Conservation (phyloP, 2,888 invertebrate species). For the Lasius platythorax region DNA sequence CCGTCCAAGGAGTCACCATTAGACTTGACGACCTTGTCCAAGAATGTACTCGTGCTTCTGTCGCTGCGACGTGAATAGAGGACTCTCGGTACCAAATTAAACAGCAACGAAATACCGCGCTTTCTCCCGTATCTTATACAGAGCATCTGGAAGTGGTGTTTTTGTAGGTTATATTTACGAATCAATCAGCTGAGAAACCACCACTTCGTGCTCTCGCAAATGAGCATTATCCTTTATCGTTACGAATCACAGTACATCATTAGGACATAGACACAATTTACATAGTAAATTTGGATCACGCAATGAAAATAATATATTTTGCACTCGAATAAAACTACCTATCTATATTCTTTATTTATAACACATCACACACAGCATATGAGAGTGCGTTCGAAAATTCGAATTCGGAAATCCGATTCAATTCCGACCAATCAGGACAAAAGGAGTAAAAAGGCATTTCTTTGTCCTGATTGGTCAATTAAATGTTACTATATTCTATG, state of each 20-base stretch:
- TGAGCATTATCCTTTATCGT: background rate
- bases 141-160: conserved; percentile 81
- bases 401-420: too few relatives aligned
- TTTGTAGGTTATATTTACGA: conserved; percentile 22
- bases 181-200: background rate
- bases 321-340: background rate
- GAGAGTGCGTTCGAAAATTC: background rate
- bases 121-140: conserved; percentile 79
- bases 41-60: conserved; percentile 78
- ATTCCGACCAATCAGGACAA: too few relatives aligned
- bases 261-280: background rate
- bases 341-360: conserved; percentile 18
- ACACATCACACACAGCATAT: background rate
- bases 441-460: too few relatives aligned
- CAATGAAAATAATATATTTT: background rate
- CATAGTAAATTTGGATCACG: background rate
- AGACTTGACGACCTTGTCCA: conserved; percentile 77
- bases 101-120: conserved; percentile 73
- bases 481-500: background rate
- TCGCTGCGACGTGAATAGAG: conserved; percentile 82
- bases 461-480: background rate
- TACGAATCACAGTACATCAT: background rate
- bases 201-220: background rate
- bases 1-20: conserved; percentile 78
- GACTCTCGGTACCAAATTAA: conserved; percentile 76